Evolutionary conservation across 1,140 invertebrate genomes (phyloP).

Genomic region (Drosophila insularis): DNA sequence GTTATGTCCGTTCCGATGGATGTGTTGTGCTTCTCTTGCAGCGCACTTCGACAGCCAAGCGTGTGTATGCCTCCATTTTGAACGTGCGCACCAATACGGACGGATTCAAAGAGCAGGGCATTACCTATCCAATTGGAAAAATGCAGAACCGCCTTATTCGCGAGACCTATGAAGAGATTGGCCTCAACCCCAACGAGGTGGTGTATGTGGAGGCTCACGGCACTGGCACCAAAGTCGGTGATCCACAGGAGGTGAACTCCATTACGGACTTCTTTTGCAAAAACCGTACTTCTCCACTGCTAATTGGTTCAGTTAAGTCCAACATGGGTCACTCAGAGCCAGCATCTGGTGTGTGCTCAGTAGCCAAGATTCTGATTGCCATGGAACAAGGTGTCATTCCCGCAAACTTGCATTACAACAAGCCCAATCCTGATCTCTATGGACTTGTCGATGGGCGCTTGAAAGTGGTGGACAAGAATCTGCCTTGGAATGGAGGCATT

Average conservation of each 20-base stretch:
- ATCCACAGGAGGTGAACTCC: conserved; percentile 97
- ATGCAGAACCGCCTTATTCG: conserved; percentile 94
- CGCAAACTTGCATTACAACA: conserved; percentile 93
- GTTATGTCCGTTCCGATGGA: conserved; percentile 96
- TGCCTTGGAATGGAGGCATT: conserved; percentile 92
- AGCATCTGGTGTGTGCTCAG: conserved; percentile 94
- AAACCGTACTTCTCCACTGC: conserved; percentile 89
- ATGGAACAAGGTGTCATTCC: conserved; percentile 95
- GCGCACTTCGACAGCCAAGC: conserved; percentile 87
- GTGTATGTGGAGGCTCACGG: conserved; percentile 97
- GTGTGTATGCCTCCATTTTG: conserved; percentile 93
- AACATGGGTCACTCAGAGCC: conserved; percentile 99
- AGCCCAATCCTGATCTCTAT: conserved; percentile 94
- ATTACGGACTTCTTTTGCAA: conserved; percentile 96
- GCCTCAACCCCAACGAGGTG: conserved; percentile 91
- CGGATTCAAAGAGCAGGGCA: conserved; percentile 93
- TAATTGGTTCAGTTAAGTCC: conserved; percentile 97
- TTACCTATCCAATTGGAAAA: conserved; percentile 94
- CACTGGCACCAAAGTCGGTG: conserved; percentile 96
- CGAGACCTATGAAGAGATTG: conserved; percentile 92
- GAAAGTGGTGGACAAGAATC: conserved; percentile 92
- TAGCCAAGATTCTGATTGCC: conserved; percentile 95
- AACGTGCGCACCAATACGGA: conserved; percentile 95
- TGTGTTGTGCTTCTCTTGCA: conserved; percentile 92
- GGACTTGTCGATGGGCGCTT: conserved; percentile 93